These are phyloP conservation scores for Acrocyrtus sp. DNA, from an alignment of 2,888 invertebrate species.

Conservation along the genomic window DNA sequence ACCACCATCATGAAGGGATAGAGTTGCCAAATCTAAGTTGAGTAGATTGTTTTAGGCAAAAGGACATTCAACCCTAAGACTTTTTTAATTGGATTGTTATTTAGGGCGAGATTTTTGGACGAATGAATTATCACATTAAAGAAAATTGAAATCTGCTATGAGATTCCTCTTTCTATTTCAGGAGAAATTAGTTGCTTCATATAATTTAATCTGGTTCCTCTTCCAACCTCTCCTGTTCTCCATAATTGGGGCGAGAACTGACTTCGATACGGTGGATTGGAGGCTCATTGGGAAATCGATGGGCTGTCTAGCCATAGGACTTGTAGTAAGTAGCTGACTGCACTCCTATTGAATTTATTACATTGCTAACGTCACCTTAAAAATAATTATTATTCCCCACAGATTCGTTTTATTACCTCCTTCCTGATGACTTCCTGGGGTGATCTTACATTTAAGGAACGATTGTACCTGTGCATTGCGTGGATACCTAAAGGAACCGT, in stretches of 20 bases:
- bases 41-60: no score
- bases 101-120: no score
- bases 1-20: no score
- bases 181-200: slow-evolving; percentile 42
- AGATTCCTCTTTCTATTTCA: no score
- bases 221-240: slow-evolving; percentile 61
- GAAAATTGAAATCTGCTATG: no score
- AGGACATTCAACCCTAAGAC: no score
- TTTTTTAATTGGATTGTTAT: no score
- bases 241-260: slow-evolving; percentile 56
- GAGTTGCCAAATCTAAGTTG: no score
- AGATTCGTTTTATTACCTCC: slow-evolving; percentile 37
- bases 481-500: slow-evolving; percentile 62
- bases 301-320: slow-evolving; percentile 46
- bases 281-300: slow-evolving; percentile 39
- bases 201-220: slow-evolving; percentile 53
- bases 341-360: neutral
- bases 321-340: slow-evolving; percentile 27
- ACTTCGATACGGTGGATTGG: slow-evolving; percentile 56
- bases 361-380: neutral
- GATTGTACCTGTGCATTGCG: slow-evolving; percentile 51
- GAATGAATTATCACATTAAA: no score
- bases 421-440: slow-evolving; percentile 32
- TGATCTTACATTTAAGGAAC: slow-evolving; percentile 40
- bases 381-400: slow-evolving; percentile 18